Evolutionary conservation across 2,113 vertebrate species (phyloP).

Genomic region (Piliocolobus tephrosceles): DNA sequence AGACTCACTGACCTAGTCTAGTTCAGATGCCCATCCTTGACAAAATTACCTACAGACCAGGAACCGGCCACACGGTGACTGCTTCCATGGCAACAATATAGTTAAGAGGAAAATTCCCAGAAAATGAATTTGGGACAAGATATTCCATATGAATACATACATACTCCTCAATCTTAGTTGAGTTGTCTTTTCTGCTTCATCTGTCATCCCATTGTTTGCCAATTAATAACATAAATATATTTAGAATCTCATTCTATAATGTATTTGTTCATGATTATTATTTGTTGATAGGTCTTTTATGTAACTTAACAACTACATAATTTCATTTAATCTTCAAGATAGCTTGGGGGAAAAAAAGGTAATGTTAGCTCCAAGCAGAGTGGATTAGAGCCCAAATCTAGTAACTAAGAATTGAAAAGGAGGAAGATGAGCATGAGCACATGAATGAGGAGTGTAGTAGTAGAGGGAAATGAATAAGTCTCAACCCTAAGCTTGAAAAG

Average conservation of each 20-base stretch:
- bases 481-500: background rate
- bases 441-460: background rate
- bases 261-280: background rate
- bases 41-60: background rate
- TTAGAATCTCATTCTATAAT: background rate
- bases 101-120: background rate
- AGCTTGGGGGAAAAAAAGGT: background rate
- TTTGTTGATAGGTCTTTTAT: background rate
- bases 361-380: background rate
- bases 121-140: background rate
- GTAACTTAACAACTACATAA: background rate
- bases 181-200: background rate
- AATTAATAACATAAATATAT: background rate
- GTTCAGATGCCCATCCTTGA: background rate
- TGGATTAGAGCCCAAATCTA: background rate
- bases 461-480: background rate
- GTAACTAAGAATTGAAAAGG: background rate
- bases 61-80: background rate
- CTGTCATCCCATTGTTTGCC: background rate
- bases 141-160: background rate
- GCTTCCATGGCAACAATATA: background rate
- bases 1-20: background rate
- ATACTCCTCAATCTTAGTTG: background rate
- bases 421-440: background rate
- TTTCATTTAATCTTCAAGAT: background rate